phyloP scores from a whole-genome alignment of 2,113 vertebrate species.

The Monopterus albus region DNA sequence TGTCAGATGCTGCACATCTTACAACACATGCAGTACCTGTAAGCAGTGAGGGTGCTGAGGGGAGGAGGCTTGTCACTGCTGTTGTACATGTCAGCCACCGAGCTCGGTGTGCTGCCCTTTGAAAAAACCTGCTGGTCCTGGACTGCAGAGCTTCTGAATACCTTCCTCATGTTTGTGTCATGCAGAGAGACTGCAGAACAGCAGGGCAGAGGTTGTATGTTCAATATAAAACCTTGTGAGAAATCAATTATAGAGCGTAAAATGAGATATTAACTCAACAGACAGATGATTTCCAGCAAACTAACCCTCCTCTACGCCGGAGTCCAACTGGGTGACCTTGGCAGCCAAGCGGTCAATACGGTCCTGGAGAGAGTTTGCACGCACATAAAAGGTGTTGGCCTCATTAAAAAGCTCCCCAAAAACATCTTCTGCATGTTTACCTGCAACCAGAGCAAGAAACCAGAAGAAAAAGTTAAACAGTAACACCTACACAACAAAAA shows the following conservation, averaged over 20 bases:
- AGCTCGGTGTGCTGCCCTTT: conserved; percentile 87
- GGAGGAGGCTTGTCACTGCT: conserved; percentile 90
- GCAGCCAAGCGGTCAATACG: conserved; percentile 92
- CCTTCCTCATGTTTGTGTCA: conserved; percentile 97
- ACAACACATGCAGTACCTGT: conserved; percentile 82
- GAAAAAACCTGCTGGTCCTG: conserved; percentile 97
- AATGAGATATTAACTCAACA: neutral
- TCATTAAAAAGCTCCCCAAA: conserved; percentile 97
- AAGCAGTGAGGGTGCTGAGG: conserved; percentile 88
- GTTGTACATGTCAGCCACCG: conserved; percentile 90
- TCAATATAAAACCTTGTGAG: neutral
- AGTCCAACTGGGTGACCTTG: conserved; percentile 89
- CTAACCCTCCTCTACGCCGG: conserved; percentile 93
- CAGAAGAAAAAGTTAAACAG: neutral
- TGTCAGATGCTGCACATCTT: neutral
- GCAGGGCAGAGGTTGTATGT: conserved; percentile 1
- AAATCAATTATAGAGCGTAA: neutral
- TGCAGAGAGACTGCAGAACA: conserved; percentile 89
- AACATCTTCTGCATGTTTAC: conserved; percentile 97
- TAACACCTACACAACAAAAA: too few species aligned
- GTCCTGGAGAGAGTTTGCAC: conserved; percentile 96
- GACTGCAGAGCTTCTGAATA: conserved; percentile 89
- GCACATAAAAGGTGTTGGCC: conserved; percentile 94
- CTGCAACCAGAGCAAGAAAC: conserved; percentile 70
- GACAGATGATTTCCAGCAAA: conserved; percentile 22